A percentile compares a stretch with the other conserved stretches of the same genome.
phyloP scores from a whole-genome alignment of 1,140 invertebrate genomes.

The Aricia agestis region DNA sequence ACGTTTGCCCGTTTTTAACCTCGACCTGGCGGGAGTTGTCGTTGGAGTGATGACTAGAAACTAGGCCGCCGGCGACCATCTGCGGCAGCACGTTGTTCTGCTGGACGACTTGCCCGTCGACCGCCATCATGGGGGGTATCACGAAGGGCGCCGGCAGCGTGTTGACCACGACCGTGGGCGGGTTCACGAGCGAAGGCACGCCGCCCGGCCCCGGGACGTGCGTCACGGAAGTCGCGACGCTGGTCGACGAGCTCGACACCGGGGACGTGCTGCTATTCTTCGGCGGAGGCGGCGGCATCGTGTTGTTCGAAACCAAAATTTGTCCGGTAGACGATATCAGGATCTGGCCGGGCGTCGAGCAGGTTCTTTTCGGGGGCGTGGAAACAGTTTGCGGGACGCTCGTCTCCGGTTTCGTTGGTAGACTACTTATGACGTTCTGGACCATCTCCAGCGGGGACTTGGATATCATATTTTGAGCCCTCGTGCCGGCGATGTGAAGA shows the following conservation, averaged over 20 bases:
- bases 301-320: slow-evolving; percentile 81
- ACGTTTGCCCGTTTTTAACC: slow-evolving; percentile 67
- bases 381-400: slow-evolving; percentile 40
- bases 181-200: slow-evolving; percentile 71
- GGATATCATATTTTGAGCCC: slow-evolving; percentile 75
- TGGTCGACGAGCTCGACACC: slow-evolving; percentile 82
- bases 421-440: slow-evolving; percentile 86
- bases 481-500: slow-evolving; percentile 69
- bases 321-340: slow-evolving; percentile 85
- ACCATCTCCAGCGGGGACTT: slow-evolving; percentile 88
- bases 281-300: slow-evolving; percentile 81
- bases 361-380: slow-evolving; percentile 38
- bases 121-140: slow-evolving; percentile 83
- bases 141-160: slow-evolving; percentile 87
- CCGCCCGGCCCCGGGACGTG: slow-evolving; percentile 75
- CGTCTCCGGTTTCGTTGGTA: slow-evolving; percentile 73
- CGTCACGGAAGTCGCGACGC: slow-evolving; percentile 82
- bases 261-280: slow-evolving; percentile 80
- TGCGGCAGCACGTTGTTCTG: slow-evolving; percentile 82
- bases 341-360: slow-evolving; percentile 80
- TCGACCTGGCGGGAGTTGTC: slow-evolving; percentile 57
- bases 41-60: slow-evolving; percentile 75
- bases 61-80: slow-evolving; percentile 80
- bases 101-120: slow-evolving; percentile 82
- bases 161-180: slow-evolving; percentile 89